Conservation (phyloP, 2,113 vertebrate species). For the Amphiprion ocellaris region DNA sequence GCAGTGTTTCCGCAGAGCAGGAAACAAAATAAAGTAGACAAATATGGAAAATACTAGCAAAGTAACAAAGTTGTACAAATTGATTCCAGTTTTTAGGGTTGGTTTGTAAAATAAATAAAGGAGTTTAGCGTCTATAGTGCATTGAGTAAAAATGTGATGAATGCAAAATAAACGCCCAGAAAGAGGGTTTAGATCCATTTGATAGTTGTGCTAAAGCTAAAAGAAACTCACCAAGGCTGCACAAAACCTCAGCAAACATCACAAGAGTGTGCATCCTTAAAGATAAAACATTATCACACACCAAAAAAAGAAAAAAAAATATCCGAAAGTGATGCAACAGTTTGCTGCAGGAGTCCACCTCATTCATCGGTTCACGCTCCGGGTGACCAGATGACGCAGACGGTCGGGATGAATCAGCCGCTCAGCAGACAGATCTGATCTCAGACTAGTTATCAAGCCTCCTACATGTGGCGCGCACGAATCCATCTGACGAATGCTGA, state of each 20-base stretch:
- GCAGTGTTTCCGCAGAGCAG: too few species aligned
- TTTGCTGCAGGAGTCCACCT: conserved; percentile 3
- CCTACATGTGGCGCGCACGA: conserved; percentile 45
- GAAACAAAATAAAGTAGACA: too few species aligned
- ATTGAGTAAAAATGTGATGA: too few species aligned
- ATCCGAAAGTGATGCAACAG: conserved; percentile 5
- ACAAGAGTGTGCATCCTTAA: not conserved
- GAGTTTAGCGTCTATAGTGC: too few species aligned
- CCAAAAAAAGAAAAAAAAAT: not conserved
- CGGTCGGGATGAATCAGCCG: conserved; percentile 54
- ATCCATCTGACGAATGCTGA: conserved; percentile 42
- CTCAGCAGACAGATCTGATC: conserved; percentile 43
- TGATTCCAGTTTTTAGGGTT: too few species aligned
- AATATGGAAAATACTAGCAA: too few species aligned
- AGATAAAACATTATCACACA: not conserved
- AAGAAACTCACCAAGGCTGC: not conserved
- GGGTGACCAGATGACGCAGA: conserved; percentile 37
- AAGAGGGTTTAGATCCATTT: not conserved
- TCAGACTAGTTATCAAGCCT: conserved; percentile 49
- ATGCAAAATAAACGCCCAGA: too few species aligned
- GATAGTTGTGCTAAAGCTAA: not conserved
- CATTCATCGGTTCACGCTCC: conserved; percentile 13
- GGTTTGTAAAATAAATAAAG: too few species aligned
- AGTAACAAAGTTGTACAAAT: too few species aligned
- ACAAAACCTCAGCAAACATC: not conserved